Conservation (phyloP, 2,797 vertebrate genomes). For the Zalophus californianus region DNA sequence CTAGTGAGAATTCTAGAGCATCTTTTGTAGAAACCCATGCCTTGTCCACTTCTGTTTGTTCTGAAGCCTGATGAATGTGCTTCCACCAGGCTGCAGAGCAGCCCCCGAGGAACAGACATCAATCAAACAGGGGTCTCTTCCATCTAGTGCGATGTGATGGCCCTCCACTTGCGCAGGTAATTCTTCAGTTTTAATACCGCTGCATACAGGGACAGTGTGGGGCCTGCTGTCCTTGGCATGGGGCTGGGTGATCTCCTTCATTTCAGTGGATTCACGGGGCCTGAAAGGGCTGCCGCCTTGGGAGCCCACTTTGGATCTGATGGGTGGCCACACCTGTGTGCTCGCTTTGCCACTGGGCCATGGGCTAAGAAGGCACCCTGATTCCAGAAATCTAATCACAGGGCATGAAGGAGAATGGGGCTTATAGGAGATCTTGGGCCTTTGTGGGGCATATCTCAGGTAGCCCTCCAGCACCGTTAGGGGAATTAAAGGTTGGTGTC, state of each 20-base stretch:
- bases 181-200: neutral
- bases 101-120: neutral
- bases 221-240: neutral
- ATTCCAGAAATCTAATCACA: neutral
- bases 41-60: neutral
- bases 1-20: neutral
- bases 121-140: neutral
- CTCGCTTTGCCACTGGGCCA: fast-evolving
- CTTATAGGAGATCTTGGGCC: neutral
- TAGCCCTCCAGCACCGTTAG: neutral
- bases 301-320: neutral
- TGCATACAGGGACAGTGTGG: neutral
- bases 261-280: neutral
- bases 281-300: neutral
- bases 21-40: neutral
- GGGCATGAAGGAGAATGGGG: neutral
- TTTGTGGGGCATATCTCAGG: neutral
- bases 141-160: neutral
- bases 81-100: neutral
- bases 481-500: neutral
- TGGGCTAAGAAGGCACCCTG: neutral
- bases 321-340: too few relatives aligned
- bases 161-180: fast-evolving
- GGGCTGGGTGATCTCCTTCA: neutral
- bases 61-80: neutral